Percentiles rank a stretch among this genome's conserved stretches.
phyloP scores from a whole-genome alignment of 2,113 vertebrate species.

The Tauraco erythrolophus region DNA sequence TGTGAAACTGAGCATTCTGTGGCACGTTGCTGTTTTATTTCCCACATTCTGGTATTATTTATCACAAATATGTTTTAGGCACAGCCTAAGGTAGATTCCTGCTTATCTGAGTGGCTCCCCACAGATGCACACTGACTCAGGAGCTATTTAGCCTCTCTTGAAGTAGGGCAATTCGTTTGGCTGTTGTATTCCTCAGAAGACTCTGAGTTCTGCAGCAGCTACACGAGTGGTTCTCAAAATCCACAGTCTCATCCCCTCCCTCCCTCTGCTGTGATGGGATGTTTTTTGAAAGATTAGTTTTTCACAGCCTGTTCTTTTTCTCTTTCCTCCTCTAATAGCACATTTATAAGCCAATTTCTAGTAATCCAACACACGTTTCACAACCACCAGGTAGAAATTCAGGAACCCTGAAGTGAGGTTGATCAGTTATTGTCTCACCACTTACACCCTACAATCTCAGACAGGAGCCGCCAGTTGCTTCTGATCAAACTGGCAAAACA shows the following conservation, averaged over 20 bases:
- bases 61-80: neutral
- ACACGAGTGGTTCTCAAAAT: neutral
- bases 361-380: neutral
- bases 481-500: neutral
- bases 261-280: neutral
- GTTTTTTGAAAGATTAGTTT: neutral
- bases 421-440: fast-evolving
- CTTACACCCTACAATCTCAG: neutral
- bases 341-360: neutral
- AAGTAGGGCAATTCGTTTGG: neutral
- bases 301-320: neutral
- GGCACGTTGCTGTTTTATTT: neutral
- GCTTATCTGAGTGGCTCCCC: neutral
- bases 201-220: neutral
- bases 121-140: neutral
- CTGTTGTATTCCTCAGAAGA: fast-evolving
- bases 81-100: neutral
- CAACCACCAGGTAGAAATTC: neutral
- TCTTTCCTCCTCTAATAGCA: neutral
- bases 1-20: neutral
- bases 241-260: neutral
- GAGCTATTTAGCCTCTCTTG: neutral
- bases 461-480: neutral
- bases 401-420: neutral
- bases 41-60: neutral